Base-by-base conservation (phyloP, 2,888 invertebrate genomes). In the Leptinotarsa juncta region DNA sequence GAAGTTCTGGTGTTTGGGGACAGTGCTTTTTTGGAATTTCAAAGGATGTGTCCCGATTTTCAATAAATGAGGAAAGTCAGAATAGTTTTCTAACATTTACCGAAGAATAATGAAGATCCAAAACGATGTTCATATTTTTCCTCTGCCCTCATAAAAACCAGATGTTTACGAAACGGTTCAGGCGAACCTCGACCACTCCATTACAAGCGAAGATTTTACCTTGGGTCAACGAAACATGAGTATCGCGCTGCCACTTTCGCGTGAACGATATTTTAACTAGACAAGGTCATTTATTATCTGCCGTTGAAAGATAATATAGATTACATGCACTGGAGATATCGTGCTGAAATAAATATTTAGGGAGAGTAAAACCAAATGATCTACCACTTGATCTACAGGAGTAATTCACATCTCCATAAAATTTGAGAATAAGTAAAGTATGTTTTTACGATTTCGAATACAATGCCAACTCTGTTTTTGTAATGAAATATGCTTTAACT, bases 261-360 rank as follows among this genome's bases (percentile, higher is more conserved):
- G 16, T 65, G 51, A 32, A 20, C 53, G 53, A 71, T 71, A 71
- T 71, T 71, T 71, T 65, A 71, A 53, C 65, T 53, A 16, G 65
- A 65, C 23, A 49, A 49, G 50, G 71, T 50, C 53, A 53, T 71
- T 71, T 15, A 65, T 71, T 71, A 71, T 71, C 71, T 53, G 20
- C 48, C 57, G 71, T 49, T 65, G 71, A 71, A 71, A 71, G 65
- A 71, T 71, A 71, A 71, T 71, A 71, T 71, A 71, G 71, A 71
- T 65, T 71, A 23, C 71, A 65, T 71, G 71, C 71, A 53, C 53
- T 65, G 32, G 15, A 70, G 26, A 70, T 57, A 12, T 32, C 62
- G 71, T 26, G 57, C 57, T 18, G 7, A 32, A 51, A 71, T 71
- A 65, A 65, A 71, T 71, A 65, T 71, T 65, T 26, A 49, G 71